These are phyloP conservation scores for Araneus ventricosus DNA, from an alignment of 1,140 invertebrate species.

Conservation along the genomic window DNA sequence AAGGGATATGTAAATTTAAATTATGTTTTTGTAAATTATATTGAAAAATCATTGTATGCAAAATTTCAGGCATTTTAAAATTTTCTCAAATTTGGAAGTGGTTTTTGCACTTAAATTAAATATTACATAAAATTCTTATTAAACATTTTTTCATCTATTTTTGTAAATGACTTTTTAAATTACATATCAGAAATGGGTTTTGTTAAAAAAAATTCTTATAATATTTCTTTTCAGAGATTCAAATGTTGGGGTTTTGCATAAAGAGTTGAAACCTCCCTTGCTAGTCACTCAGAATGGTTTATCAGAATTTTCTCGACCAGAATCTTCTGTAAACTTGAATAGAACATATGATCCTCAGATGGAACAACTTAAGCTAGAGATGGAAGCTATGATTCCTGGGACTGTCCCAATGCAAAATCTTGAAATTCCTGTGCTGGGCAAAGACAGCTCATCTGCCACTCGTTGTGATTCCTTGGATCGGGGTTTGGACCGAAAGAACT, in stretches of 20 bases:
- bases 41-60: no score
- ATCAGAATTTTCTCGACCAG: neutral
- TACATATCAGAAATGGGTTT: no score
- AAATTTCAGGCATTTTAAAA: no score
- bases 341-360: constrained; percentile 65
- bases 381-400: constrained; percentile 73
- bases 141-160: no score
- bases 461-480: constrained; percentile 81
- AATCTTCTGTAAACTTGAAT: neutral
- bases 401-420: neutral
- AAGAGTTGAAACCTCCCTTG: neutral
- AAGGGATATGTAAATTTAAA: no score
- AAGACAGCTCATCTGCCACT: constrained; percentile 71
- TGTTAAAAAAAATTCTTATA: neutral
- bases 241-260: neutral
- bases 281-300: constrained; percentile 24
- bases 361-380: constrained; percentile 52
- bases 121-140: no score
- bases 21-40: no score
- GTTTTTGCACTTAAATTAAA: no score
- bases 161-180: no score
- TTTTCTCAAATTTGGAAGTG: no score
- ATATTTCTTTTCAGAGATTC: neutral
- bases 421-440: neutral
- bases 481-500: constrained; percentile 76